phyloP scores from a whole-genome alignment of 2,113 vertebrate genomes.

The Cariama cristata region DNA sequence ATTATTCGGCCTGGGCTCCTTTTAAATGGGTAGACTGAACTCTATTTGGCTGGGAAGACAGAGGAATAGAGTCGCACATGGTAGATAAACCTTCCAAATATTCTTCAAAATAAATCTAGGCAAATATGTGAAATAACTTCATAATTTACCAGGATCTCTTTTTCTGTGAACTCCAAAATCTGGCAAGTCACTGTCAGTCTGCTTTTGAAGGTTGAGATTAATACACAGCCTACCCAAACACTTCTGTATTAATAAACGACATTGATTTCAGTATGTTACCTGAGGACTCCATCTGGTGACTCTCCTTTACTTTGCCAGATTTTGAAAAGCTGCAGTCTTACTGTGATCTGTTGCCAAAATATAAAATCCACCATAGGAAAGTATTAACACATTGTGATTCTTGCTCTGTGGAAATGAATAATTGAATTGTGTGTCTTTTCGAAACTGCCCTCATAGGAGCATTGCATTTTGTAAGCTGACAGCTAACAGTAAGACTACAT shows the following conservation, averaged over 20 bases:
- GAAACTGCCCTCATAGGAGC: not conserved
- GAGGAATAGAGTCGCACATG: conserved; percentile 18
- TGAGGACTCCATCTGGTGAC: conserved; percentile 64
- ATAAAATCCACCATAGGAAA: conserved; percentile 45
- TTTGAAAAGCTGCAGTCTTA: conserved; percentile 43
- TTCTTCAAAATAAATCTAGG: conserved; percentile 18
- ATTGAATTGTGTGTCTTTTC: conserved; percentile 32
- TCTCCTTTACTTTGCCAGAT: conserved; percentile 43
- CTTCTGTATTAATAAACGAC: conserved; percentile 56
- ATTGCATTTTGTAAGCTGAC: not conserved
- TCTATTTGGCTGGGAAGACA: conserved; percentile 49
- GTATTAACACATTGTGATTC: conserved; percentile 19
- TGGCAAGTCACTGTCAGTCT: not conserved
- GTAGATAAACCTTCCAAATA: conserved; percentile 8
- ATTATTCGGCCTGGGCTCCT: conserved; percentile 42
- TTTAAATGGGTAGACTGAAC: conserved; percentile 49
- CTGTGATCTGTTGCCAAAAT: conserved; percentile 59
- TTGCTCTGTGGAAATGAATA: conserved; percentile 31
- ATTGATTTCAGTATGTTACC: conserved; percentile 66
- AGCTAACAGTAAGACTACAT: not conserved
- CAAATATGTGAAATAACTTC: conserved; percentile 27
- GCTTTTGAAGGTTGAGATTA: conserved; percentile 47
- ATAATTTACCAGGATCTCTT: not conserved
- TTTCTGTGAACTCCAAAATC: conserved; percentile 8
- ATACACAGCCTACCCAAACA: conserved; percentile 41